phyloP scores from a whole-genome alignment of 2,797 vertebrate species.

The Labroides dimidiatus region DNA sequence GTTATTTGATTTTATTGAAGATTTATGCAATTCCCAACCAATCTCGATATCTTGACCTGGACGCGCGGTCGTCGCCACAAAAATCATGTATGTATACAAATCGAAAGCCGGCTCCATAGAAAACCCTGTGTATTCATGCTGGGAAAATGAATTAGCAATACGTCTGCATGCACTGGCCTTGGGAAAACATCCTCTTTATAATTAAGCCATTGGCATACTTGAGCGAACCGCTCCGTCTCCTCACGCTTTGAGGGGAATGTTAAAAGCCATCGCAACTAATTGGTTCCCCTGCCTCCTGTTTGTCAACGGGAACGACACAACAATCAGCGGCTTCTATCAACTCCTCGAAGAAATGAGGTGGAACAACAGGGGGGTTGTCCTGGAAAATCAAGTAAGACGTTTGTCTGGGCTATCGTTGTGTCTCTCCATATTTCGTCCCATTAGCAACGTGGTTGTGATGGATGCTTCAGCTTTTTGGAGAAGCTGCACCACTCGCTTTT shows the following conservation, averaged over 20 bases:
- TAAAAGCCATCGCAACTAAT: constrained; percentile 73
- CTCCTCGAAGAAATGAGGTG: constrained; percentile 33
- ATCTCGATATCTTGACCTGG: background rate
- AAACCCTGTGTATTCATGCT: constrained; percentile 54
- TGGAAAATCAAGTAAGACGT: too few relatives aligned
- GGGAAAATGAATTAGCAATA: constrained; percentile 71
- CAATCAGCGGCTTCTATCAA: constrained; percentile 60
- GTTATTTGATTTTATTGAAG: background rate
- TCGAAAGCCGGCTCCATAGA: constrained; percentile 26
- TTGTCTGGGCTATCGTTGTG: too few relatives aligned
- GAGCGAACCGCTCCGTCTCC: constrained; percentile 43
- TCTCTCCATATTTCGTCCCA: too few relatives aligned
- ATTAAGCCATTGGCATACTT: constrained; percentile 66
- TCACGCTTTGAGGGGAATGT: constrained; percentile 64
- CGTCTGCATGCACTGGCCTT: constrained; percentile 58
- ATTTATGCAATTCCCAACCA: too few relatives aligned
- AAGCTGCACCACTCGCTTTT: too few relatives aligned
- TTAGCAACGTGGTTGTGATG: too few relatives aligned
- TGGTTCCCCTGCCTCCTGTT: constrained; percentile 79
- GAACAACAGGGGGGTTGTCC: constrained; percentile 52
- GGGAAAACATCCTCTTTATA: constrained; percentile 66
- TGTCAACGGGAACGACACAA: constrained; percentile 65
- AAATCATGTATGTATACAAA: constrained; percentile 4
- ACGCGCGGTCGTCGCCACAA: constrained; percentile 13
- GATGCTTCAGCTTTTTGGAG: too few relatives aligned